Evolutionary conservation across 2,797 vertebrate species (phyloP).

Genomic region (Sarcophilus harrisii): DNA sequence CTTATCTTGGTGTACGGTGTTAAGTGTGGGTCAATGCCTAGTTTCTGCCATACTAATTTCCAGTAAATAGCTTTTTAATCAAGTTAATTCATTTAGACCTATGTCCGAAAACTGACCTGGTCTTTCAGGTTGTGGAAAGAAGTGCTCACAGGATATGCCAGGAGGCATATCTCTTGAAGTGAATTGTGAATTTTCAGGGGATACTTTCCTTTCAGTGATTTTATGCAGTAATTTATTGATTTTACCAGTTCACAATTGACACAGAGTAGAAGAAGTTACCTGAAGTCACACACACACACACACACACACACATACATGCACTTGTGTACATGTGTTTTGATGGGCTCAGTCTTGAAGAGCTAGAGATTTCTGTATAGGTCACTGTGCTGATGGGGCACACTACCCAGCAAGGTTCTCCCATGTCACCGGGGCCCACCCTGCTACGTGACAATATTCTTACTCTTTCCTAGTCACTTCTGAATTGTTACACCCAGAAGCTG

Average conservation of each 20-base stretch:
- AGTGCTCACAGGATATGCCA: neutral
- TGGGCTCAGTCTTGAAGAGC: neutral
- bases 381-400: neutral
- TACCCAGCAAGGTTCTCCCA: neutral
- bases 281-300: neutral
- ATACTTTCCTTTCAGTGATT: neutral
- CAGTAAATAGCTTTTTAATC: neutral
- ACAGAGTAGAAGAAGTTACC: neutral
- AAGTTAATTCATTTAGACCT: neutral
- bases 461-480: neutral
- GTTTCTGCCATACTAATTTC: no score
- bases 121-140: neutral
- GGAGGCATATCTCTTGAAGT: neutral
- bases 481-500: neutral
- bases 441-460: no score
- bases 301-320: no score
- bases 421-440: no score
- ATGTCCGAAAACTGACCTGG: neutral
- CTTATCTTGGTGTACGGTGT: no score
- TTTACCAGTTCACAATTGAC: neutral
- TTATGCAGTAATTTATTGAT: neutral
- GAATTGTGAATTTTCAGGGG: neutral
- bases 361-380: neutral
- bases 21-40: no score
- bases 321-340: no score